Conservation (phyloP, 2,888 invertebrate species). For the Metopia argyrocephala region DNA sequence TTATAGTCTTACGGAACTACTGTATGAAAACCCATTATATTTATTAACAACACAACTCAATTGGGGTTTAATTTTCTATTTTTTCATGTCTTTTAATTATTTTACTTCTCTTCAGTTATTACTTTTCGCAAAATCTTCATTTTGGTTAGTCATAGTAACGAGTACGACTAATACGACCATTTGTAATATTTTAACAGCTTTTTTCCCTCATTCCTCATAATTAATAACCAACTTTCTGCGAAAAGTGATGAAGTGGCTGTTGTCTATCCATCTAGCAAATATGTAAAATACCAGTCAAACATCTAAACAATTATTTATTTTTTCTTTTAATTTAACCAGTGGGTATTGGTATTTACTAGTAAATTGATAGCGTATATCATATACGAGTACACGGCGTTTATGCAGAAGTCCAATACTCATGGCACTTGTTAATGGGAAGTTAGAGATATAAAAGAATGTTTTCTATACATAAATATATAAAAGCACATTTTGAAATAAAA, state of each 20-base stretch:
- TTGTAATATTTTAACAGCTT: constrained; percentile 28
- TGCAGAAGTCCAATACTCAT: background rate
- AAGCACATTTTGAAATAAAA: too few relatives aligned
- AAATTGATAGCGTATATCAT: background rate
- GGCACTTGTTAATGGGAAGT: background rate
- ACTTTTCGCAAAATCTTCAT: background rate
- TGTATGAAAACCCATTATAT: background rate
- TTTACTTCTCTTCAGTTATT: background rate
- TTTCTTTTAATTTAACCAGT: too few relatives aligned
- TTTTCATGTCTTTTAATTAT: background rate
- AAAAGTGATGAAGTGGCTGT: constrained; percentile 43
- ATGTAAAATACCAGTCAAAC: constrained; percentile 6
- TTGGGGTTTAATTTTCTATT: background rate
- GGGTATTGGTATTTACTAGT: too few relatives aligned
- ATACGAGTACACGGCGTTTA: background rate
- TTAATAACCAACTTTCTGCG: constrained; percentile 37
- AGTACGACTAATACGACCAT: constrained; percentile 12
- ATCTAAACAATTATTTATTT: constrained; percentile 32
- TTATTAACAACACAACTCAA: background rate
- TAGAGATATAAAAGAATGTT: background rate
- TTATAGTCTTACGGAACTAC: background rate
- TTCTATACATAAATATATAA: too few relatives aligned
- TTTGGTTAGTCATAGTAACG: background rate
- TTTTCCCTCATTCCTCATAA: too few relatives aligned
- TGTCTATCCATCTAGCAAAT: constrained; percentile 7